Evolutionary conservation across 2,888 invertebrate genomes (phyloP), one percentile per base, ranked within the genome.

Genomic region (Xylota segnis): DNA sequence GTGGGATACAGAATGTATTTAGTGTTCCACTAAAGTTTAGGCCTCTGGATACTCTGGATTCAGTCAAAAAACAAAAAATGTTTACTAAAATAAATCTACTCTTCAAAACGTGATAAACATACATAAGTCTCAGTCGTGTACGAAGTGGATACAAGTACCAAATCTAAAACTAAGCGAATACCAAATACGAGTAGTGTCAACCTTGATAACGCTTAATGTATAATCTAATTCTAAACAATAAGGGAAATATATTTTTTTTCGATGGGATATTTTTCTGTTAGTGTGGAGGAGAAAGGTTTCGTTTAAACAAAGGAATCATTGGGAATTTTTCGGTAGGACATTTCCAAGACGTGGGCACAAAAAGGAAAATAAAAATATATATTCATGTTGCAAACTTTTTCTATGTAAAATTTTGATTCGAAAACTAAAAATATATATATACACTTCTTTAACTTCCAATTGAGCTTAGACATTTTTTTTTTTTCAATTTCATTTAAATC

Each of bases 331-430:
- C 83, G 82, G 87, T 61, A 63, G 89, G 88, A 77, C 34, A 65
- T 77, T 89, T 89, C 88, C 89, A 89, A 92, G 92, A 92, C 92
- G 90, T 90, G 92, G 92, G 91, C 92, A 92, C 92, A 89, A 90
- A 88, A 91, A 91, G 89, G 88, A 89, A 91, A 90, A 88, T 82
- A 82, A 86, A 84, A 84, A 81, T 75, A 71, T 81, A 81, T 76
- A 65, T 59, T 65, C 52, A 78, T 75, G 45, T 89, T 90, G 89
- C 89, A 74, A 84, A 86, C 74, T 78, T 16, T 82, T n/a, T 23
- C 50, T 59, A 75, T 52, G 63, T 54, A 66, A 71, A 83, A 72
- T 75, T 72, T 76, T 72, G 68, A 63, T 65, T 79, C 74, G 58
- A 70, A 84, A 74, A 81, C 63, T 75, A 74, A 71, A 82, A 58